phyloP scores from a whole-genome alignment of 2,797 vertebrate genomes.

The Gymnopithys bicolor region DNA sequence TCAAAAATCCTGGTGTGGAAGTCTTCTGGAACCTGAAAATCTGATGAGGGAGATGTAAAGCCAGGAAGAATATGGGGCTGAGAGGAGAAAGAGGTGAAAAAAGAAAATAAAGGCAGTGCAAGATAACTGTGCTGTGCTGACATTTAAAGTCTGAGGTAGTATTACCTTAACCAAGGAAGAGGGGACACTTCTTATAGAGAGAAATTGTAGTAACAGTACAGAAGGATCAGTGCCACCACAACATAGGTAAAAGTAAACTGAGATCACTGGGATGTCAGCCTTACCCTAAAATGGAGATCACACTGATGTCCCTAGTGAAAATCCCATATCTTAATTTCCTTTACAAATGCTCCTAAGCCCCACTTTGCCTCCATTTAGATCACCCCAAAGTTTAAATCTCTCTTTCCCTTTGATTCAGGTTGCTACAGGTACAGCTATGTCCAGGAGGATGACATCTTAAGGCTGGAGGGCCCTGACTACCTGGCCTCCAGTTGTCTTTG shows the following conservation, averaged over 20 bases:
- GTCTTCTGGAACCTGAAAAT: background rate
- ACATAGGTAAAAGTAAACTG: background rate
- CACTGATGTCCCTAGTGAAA: background rate
- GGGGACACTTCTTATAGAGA: background rate
- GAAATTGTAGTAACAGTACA: background rate
- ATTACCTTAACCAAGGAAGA: background rate
- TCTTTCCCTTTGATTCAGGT: constrained; percentile 74
- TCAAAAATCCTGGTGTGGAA: background rate
- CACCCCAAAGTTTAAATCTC: background rate
- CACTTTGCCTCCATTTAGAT: background rate
- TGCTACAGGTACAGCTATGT: constrained; percentile 88
- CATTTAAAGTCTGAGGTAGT: background rate
- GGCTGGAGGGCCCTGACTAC: constrained; percentile 84
- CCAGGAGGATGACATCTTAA: constrained; percentile 54
- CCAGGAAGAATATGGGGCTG: background rate
- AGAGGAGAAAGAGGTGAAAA: background rate
- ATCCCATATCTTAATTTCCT: background rate
- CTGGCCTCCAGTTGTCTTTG: constrained; percentile 87
- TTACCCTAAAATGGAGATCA: background rate
- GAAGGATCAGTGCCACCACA: background rate
- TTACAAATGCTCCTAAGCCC: background rate
- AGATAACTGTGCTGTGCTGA: background rate
- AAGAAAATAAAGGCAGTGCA: background rate
- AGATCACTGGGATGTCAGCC: background rate
- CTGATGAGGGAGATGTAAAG: background rate